Evolutionary conservation across 2,797 vertebrate species (phyloP), one percentile per base, ranked within the genome.

Genomic region (Schizothorax lantsangensis): DNA sequence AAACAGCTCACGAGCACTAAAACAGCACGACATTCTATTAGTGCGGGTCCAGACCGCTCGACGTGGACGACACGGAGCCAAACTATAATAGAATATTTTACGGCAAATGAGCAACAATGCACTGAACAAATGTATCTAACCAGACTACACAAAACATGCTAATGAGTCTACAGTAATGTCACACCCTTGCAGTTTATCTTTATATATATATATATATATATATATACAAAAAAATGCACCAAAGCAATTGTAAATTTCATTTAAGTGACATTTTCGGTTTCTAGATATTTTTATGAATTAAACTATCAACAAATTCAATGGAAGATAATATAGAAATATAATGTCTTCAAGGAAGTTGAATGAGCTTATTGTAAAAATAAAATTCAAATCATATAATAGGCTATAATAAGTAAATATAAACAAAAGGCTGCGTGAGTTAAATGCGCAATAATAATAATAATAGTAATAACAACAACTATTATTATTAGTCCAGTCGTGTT

Each of bases 21-120:
- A 94, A 93, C 94, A 95, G 93, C 93, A 93, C 92, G 94, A 92
- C 90, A 95, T 94, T 95, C 93, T 95, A 94, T 95, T 95, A 95
- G 92, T 90, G 78, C 88, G 90, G 90, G 89, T 91, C 91, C 92
- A 94, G 92, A 92, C 91, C 91, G 86, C 36, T 89, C 90, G 92
- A 90, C 89, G 92, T 92, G 92, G 73, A 83, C 85, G 92, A 93
- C 92, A 87, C 89, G 57, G 77, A 87, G 66, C 26, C 80, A 72
- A 81, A 62, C 69, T 85, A 64, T 57, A 84, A 84, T 64, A 66
- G 15, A 82, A 69, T 81, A 73, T 93, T 90, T 93, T 91, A 91
- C 90, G 91, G 88, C 89, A 91, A 88, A 87, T 62, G 43, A 84
- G 40, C 66, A 84, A 82, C 84, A 90, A 88, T 85, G 33, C 40